Evolutionary conservation across 2,113 vertebrate genomes (phyloP).

Genomic region (Callospermophilus lateralis): DNA sequence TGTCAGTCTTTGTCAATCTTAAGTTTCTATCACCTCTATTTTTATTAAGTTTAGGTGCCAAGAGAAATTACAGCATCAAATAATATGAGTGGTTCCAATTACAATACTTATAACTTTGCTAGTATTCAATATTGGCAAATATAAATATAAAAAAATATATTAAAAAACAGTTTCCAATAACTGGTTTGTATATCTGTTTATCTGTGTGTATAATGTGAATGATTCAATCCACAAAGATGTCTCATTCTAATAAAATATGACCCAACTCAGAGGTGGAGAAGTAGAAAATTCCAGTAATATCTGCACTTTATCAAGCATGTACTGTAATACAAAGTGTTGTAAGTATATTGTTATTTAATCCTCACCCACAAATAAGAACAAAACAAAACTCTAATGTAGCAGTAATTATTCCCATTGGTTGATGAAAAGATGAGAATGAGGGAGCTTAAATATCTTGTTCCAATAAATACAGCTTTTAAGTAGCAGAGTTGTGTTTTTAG

Average conservation of each 20-base stretch:
- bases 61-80: conserved; percentile 33
- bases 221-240: background rate
- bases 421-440: conserved; percentile 6
- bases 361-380: background rate
- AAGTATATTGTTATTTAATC: background rate
- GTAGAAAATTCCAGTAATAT: conserved; percentile 30
- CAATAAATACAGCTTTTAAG: background rate
- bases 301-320: background rate
- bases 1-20: conserved; percentile 32
- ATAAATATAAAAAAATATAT: too few relatives aligned
- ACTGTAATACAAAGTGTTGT: background rate
- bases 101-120: conserved; percentile 29
- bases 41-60: conserved; percentile 46
- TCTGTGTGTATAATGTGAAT: background rate
- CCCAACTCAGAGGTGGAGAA: background rate
- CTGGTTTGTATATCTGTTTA: background rate
- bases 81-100: conserved; percentile 14
- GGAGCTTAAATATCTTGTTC: background rate
- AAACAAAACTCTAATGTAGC: background rate
- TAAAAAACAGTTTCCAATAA: background rate
- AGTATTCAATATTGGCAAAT: conserved; percentile 5
- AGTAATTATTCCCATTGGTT: conserved; percentile 15
- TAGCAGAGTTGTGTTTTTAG: background rate
- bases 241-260: conserved; percentile 49
- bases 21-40: conserved; percentile 10